A percentile compares a stretch with the other conserved stretches of the same genome.
Evolutionary conservation across 2,113 vertebrate genomes (phyloP).

Genomic region (Otus sunia): DNA sequence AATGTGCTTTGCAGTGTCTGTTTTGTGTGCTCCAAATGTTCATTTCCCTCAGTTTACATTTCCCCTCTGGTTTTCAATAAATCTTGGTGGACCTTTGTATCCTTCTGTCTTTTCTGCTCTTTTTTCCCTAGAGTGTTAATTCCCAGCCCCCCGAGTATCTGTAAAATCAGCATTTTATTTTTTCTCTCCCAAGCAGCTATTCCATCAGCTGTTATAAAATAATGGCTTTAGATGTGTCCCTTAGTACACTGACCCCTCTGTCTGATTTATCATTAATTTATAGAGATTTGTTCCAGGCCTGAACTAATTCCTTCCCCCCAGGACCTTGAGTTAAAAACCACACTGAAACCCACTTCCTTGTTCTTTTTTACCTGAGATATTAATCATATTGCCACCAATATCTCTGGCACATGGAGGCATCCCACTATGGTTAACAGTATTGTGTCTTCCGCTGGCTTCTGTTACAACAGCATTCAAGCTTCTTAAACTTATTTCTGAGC

Average conservation of each 20-base stretch:
- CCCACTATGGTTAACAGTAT: not conserved
- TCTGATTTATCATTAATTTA: constrained; percentile 73
- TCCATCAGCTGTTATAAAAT: constrained; percentile 66
- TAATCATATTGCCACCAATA: constrained; percentile 25
- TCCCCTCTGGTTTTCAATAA: constrained; percentile 49
- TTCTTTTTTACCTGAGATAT: constrained; percentile 36
- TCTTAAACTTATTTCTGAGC: not conserved
- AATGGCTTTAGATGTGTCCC: constrained; percentile 70
- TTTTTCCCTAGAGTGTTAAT: constrained; percentile 64
- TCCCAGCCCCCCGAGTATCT: constrained; percentile 25
- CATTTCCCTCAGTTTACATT: constrained; percentile 19
- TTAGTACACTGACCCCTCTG: constrained; percentile 59
- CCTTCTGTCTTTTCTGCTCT: constrained; percentile 28
- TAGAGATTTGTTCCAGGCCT: constrained; percentile 63
- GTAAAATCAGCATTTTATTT: constrained; percentile 73
- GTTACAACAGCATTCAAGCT: not conserved
- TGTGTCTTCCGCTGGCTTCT: not conserved
- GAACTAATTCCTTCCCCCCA: constrained; percentile 49
- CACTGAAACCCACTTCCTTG: constrained; percentile 10
- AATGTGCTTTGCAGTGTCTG: not conserved
- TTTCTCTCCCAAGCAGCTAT: constrained; percentile 15
- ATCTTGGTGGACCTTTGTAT: constrained; percentile 57
- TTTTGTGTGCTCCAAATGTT: not conserved
- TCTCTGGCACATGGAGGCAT: not conserved
- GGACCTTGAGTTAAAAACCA: constrained; percentile 50